Evolutionary conservation across 2,888 invertebrate genomes (phyloP).

Genomic region (Chrysina gloriosa): DNA sequence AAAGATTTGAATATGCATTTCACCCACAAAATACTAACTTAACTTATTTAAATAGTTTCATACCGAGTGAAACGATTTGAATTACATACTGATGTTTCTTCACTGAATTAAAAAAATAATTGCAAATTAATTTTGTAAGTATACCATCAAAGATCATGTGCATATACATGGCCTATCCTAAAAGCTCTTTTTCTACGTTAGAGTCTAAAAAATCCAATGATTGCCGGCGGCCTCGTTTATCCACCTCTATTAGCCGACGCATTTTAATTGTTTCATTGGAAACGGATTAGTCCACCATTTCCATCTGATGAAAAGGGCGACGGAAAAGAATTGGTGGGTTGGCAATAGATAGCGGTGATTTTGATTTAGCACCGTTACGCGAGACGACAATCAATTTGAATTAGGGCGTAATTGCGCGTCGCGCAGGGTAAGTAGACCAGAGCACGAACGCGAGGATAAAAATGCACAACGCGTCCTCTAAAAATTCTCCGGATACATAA

Average conservation of each 20-base stretch:
- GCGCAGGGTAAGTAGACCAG: neutral
- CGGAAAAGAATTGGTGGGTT: constrained; percentile 8
- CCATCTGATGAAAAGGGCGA: constrained; percentile 11
- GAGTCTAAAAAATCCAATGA: no score
- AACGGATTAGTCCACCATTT: constrained; percentile 24
- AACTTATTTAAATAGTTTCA: no score
- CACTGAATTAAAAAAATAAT: no score
- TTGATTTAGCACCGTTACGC: constrained; percentile 31
- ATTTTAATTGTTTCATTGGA: constrained; percentile 20
- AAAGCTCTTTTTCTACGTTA: no score
- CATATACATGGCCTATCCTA: no score
- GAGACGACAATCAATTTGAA: constrained; percentile 34
- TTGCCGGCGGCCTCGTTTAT: no score
- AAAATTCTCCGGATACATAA: constrained; percentile 24
- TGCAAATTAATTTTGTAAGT: no score
- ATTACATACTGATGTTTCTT: no score
- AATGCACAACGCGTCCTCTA: neutral
- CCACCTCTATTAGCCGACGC: neutral
- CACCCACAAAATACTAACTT: no score
- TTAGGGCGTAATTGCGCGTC: constrained; percentile 13
- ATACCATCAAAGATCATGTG: no score
- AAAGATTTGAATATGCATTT: no score
- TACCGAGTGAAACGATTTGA: no score
- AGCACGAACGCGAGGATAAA: neutral
- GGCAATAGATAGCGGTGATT: constrained; percentile 34